Conservation (phyloP, 1,140 invertebrate species). For the Achatina immaculata region DNA sequence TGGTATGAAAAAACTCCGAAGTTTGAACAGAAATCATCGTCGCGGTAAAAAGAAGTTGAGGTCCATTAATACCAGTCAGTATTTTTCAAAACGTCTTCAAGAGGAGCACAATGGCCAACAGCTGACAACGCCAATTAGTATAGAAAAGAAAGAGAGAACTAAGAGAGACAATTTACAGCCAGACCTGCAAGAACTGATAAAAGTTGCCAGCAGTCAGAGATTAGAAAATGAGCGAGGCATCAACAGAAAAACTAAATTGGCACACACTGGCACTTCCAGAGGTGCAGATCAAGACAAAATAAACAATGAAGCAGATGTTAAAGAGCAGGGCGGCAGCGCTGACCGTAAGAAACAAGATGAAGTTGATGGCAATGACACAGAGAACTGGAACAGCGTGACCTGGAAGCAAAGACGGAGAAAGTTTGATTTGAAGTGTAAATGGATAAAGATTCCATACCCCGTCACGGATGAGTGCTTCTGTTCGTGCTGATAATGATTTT, state of each 20-base stretch:
- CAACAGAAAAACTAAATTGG: background rate
- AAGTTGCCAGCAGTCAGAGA: background rate
- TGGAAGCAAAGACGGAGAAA: conserved; percentile 40
- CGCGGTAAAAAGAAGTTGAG: conserved; percentile 22
- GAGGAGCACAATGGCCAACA: background rate
- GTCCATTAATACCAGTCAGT: background rate
- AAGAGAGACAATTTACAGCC: background rate
- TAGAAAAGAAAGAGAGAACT: background rate
- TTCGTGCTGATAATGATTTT: conserved; percentile 44
- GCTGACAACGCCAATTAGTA: background rate
- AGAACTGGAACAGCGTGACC: conserved; percentile 36
- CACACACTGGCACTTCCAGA: background rate
- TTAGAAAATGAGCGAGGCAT: background rate
- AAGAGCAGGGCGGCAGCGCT: background rate
- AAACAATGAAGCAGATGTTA: background rate
- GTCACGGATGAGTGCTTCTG: conserved; percentile 55
- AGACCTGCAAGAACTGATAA: background rate
- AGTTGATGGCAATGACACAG: conserved; percentile 23
- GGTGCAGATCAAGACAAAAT: background rate
- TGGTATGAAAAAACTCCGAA: conserved; percentile 26
- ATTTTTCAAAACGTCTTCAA: background rate
- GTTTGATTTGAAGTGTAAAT: conserved; percentile 48
- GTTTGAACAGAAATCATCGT: conserved; percentile 10
- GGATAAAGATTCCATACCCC: conserved; percentile 53
- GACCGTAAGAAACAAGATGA: background rate